Evolutionary conservation across 2,888 invertebrate genomes (phyloP).

Genomic region (Conomelus anceps): DNA sequence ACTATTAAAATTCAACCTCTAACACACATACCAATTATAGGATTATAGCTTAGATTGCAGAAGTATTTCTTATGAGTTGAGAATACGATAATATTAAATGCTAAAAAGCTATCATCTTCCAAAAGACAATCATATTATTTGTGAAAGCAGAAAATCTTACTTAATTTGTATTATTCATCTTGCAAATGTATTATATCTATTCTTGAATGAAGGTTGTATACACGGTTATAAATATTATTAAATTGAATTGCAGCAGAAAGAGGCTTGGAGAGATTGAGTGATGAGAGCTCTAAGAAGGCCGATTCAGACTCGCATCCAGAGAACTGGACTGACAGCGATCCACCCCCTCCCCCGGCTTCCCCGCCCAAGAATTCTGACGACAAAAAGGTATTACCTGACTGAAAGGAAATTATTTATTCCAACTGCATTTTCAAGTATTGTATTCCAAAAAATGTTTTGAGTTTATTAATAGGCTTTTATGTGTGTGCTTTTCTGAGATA

Average conservation of each 20-base stretch:
- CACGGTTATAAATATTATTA: neutral
- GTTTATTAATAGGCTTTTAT: too few species aligned
- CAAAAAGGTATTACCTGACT: neutral
- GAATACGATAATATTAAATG: too few species aligned
- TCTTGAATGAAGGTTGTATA: neutral
- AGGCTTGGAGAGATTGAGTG: slow-evolving; percentile 47
- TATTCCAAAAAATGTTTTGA: too few species aligned
- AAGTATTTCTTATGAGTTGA: too few species aligned
- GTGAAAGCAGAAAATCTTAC: neutral
- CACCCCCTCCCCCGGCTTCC: slow-evolving; percentile 48
- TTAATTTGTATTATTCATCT: neutral
- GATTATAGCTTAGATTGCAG: too few species aligned
- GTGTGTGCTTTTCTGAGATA: too few species aligned
- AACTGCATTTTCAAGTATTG: neutral
- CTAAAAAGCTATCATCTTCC: too few species aligned
- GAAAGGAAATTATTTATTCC: neutral
- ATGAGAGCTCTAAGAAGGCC: slow-evolving; percentile 50
- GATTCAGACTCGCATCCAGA: slow-evolving; percentile 52
- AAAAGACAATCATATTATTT: too few species aligned
- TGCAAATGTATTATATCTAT: neutral
- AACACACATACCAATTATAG: too few species aligned
- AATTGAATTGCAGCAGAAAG: slow-evolving; percentile 40
- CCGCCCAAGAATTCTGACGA: slow-evolving; percentile 49
- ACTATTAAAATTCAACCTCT: too few species aligned
- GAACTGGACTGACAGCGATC: slow-evolving; percentile 59